A percentile compares a stretch with the other conserved stretches of the same genome.
Evolutionary conservation across 2,888 invertebrate species (phyloP).

Genomic region (Andrena trimmerana): DNA sequence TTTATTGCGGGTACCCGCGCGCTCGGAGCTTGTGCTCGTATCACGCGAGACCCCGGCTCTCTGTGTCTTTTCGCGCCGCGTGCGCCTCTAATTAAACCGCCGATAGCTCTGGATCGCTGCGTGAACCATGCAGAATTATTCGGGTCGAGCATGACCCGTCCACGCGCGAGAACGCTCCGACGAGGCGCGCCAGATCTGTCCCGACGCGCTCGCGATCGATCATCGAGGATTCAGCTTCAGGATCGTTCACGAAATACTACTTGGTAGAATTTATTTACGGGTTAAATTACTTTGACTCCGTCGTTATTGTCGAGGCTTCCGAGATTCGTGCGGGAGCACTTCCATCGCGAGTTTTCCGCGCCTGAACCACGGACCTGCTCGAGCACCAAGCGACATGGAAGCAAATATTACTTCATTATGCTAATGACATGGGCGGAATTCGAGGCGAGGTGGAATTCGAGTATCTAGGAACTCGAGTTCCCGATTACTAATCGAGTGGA

Average conservation of each 20-base stretch:
- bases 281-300: too few species aligned
- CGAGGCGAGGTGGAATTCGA: conserved; percentile 10
- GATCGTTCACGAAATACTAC: not conserved
- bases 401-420: conserved; percentile 35
- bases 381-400: not conserved
- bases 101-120: not conserved
- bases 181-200: not conserved
- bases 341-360: not conserved
- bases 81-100: conserved; percentile 18
- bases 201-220: conserved; percentile 17
- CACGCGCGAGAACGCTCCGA: conserved; percentile 13
- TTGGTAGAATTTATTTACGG: not conserved
- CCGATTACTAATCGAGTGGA: conserved; percentile 15
- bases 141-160: conserved; percentile 6
- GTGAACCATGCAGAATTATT: conserved; percentile 23
- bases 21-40: conserved; percentile 25
- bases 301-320: too few species aligned
- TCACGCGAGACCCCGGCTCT: conserved; percentile 38
- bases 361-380: not conserved
- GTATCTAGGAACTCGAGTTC: conserved; percentile 25
- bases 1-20: conserved; percentile 52
- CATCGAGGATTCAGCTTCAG: conserved; percentile 4
- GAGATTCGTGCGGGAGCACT: not conserved
- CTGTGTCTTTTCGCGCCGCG: conserved; percentile 14
- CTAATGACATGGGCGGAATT: conserved; percentile 20